phyloP scores from a whole-genome alignment of 1,140 invertebrate genomes.

The Drosophila oshimai region DNA sequence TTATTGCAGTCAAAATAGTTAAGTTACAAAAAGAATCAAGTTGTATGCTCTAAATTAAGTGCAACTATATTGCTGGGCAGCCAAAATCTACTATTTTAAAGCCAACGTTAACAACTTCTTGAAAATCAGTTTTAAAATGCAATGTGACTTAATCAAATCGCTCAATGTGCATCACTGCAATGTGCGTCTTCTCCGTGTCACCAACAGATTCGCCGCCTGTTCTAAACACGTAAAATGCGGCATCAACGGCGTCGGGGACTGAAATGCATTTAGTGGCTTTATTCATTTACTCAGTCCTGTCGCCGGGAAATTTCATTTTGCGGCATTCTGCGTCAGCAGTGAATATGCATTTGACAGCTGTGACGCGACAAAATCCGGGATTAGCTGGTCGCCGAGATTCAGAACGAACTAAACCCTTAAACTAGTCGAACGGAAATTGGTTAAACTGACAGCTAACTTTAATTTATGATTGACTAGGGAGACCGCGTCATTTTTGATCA shows the following conservation, averaged over 20 bases:
- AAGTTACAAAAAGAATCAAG: too few species aligned
- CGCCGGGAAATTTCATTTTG: constrained; percentile 48
- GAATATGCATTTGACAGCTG: constrained; percentile 35
- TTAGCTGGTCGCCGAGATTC: not conserved
- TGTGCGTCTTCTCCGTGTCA: not conserved
- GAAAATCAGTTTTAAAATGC: not conserved
- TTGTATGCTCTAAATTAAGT: too few species aligned
- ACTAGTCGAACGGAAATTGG: constrained; percentile 19
- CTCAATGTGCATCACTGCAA: constrained; percentile 10
- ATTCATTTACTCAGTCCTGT: constrained; percentile 38
- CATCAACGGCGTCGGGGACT: constrained; percentile 35
- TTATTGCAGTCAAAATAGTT: too few species aligned
- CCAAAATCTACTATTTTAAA: too few species aligned
- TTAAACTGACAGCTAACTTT: constrained; percentile 21
- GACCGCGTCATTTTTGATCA: too few species aligned
- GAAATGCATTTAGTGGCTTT: constrained; percentile 55
- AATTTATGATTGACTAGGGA: not conserved
- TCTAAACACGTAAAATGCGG: constrained; percentile 44
- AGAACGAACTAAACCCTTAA: not conserved
- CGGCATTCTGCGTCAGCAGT: constrained; percentile 22
- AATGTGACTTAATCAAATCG: not conserved
- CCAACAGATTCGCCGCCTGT: constrained; percentile 4
- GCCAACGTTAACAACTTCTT: too few species aligned
- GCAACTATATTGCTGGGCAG: too few species aligned
- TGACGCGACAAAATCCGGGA: not conserved